Percentiles rank a stretch among this genome's conserved stretches.
Conservation (phyloP, 2,797 vertebrate genomes). For the Aratinga solstitialis region DNA sequence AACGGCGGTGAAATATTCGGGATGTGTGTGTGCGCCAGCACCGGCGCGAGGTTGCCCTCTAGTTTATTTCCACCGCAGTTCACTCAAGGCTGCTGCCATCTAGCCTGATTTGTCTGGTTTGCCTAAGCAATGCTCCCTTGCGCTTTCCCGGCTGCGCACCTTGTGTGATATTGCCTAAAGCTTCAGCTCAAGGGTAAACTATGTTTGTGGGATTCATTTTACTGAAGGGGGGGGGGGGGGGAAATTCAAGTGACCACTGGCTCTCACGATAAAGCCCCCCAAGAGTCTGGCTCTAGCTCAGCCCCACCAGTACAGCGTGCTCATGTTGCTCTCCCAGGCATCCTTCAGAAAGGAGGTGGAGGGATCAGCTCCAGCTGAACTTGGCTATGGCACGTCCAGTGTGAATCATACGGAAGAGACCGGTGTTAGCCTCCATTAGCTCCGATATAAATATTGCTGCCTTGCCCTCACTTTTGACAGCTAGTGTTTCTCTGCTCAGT, state of each 20-base stretch:
- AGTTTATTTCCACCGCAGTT: not conserved
- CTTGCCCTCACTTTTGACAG: not conserved
- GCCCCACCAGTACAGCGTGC: rapidly evolving
- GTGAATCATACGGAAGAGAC: not conserved
- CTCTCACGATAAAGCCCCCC: rapidly evolving
- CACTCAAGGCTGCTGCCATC: not conserved
- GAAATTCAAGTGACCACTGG: not conserved
- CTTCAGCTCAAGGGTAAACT: not conserved
- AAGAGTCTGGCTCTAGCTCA: not conserved
- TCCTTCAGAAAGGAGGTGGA: not conserved
- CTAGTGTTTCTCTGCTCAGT: not conserved
- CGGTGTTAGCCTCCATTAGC: not conserved
- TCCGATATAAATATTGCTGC: not conserved
- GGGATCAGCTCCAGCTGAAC: not conserved
- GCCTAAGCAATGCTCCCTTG: rapidly evolving
- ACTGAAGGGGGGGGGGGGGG: not conserved
- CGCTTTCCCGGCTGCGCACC: not conserved
- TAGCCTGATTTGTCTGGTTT: not conserved
- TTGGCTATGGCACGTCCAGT: not conserved
- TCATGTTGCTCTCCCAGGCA: not conserved
- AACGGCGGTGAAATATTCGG: not conserved
- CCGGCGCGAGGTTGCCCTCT: not conserved
- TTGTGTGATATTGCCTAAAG: rapidly evolving
- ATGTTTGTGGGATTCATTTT: not conserved
- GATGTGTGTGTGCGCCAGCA: not conserved